A percentile compares a stretch with the other conserved stretches of the same genome.
These are phyloP conservation scores for Agrochola lychnidis DNA, from an alignment of 2,888 invertebrate genomes.

Conservation along the genomic window DNA sequence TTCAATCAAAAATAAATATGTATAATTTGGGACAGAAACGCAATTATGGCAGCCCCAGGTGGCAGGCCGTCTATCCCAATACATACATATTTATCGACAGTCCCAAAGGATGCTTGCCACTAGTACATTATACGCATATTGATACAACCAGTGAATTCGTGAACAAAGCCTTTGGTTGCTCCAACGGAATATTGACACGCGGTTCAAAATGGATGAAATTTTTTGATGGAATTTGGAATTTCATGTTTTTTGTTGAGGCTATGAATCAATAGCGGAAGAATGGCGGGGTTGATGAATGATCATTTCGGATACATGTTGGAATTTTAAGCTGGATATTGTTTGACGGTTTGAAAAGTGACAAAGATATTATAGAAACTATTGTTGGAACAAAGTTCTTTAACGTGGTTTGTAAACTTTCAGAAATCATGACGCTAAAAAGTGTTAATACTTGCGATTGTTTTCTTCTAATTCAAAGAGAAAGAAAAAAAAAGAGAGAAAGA, in stretches of 20 bases:
- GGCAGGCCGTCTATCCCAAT: conserved; percentile 72
- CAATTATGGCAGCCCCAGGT: conserved; percentile 81
- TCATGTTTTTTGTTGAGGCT: conserved; percentile 48
- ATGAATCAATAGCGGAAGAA: conserved; percentile 40
- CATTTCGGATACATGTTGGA: neutral
- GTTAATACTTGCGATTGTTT: too few species aligned
- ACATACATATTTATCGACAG: conserved; percentile 82
- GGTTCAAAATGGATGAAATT: conserved; percentile 56
- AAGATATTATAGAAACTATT: neutral
- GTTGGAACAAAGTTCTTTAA: too few species aligned
- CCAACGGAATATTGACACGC: conserved; percentile 67
- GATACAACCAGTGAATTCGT: conserved; percentile 68
- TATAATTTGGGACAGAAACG: conserved; percentile 75
- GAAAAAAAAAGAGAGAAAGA: too few species aligned
- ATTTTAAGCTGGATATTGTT: neutral
- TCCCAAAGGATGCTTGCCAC: conserved; percentile 68
- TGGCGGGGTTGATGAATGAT: conserved; percentile 25
- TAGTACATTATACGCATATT: conserved; percentile 71
- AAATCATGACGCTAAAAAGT: too few species aligned
- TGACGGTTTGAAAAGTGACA: neutral
- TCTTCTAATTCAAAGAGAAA: too few species aligned
- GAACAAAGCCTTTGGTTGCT: conserved; percentile 73
- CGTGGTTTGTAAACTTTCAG: too few species aligned
- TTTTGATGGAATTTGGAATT: conserved; percentile 53
- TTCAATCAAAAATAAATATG: conserved; percentile 71